These are phyloP conservation scores for Petrocephalus schoutedeni DNA, from an alignment of 2,797 vertebrate genomes.

Conservation along the genomic window DNA sequence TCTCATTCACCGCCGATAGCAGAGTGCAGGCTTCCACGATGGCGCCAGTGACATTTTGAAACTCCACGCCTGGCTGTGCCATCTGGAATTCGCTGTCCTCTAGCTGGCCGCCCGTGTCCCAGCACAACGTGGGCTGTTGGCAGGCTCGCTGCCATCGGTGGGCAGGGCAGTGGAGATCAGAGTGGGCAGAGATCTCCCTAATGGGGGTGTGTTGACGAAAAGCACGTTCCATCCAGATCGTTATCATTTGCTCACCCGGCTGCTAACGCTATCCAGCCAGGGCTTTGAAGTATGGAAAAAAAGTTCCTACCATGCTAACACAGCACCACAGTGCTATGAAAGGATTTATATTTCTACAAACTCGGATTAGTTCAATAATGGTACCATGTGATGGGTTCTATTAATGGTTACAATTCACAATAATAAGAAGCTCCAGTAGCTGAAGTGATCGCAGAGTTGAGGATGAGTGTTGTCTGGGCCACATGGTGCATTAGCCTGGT, in stretches of 20 bases:
- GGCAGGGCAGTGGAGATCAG: neutral
- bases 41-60: neutral
- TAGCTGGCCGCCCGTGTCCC: neutral
- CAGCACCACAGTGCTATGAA: neutral
- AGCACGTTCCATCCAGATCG: constrained; percentile 58
- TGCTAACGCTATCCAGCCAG: constrained; percentile 58
- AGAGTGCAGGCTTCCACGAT: neutral
- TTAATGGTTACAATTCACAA: neutral
- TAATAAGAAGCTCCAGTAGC: neutral
- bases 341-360: neutral
- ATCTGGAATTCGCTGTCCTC: constrained; percentile 13
- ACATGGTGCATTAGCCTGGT: neutral
- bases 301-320: constrained; percentile 49
- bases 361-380: neutral
- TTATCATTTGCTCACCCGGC: constrained; percentile 69
- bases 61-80: neutral
- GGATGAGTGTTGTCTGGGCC: neutral
- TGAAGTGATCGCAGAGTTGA: neutral
- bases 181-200: constrained; percentile 23
- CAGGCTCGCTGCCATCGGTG: neutral
- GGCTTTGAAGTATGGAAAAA: constrained; percentile 59
- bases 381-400: neutral
- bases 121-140: neutral
- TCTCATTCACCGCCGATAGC: neutral
- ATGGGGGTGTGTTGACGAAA: constrained; percentile 44